These are phyloP conservation scores for Sebastes schlegelii DNA, from an alignment of 2,113 vertebrate genomes.

Conservation along the genomic window DNA sequence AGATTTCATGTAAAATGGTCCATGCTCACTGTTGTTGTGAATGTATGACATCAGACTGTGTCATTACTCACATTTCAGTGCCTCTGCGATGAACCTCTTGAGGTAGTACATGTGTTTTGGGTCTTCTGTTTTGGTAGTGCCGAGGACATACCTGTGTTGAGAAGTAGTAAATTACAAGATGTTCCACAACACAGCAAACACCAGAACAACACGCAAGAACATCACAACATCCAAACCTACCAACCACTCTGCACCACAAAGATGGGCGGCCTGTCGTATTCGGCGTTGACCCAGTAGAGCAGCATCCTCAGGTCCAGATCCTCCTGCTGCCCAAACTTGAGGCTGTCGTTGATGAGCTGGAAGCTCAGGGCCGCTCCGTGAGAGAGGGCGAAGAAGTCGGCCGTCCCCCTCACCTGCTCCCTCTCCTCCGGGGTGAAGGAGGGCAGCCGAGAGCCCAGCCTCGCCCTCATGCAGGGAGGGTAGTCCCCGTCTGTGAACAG, in stretches of 20 bases:
- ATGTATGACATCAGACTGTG: background rate
- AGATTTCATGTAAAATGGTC: background rate
- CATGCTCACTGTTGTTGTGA: background rate
- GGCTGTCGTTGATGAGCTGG: constrained; percentile 90
- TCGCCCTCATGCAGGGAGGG: constrained; percentile 90
- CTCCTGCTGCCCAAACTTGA: constrained; percentile 93
- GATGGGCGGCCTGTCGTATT: constrained; percentile 92
- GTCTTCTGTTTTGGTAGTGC: constrained; percentile 92
- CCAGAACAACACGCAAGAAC: background rate
- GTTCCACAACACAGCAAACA: background rate
- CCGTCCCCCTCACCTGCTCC: constrained; percentile 87
- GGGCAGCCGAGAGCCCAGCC: constrained; percentile 89
- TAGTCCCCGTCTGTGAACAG: constrained; percentile 95
- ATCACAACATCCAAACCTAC: constrained; percentile 63
- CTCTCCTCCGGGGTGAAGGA: constrained; percentile 88
- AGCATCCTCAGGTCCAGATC: constrained; percentile 92
- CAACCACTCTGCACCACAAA: constrained; percentile 99
- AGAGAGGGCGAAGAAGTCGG: constrained; percentile 97
- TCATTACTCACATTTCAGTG: constrained; percentile 89
- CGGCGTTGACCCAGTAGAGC: constrained; percentile 92
- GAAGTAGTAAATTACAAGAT: background rate
- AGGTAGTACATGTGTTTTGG: constrained; percentile 96
- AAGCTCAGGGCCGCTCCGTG: constrained; percentile 95
- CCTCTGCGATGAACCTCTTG: constrained; percentile 94
- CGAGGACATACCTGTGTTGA: constrained; percentile 85